Base-by-base conservation (phyloP, 2,888 invertebrate species). In the Drosophila parthenogenetica region DNA sequence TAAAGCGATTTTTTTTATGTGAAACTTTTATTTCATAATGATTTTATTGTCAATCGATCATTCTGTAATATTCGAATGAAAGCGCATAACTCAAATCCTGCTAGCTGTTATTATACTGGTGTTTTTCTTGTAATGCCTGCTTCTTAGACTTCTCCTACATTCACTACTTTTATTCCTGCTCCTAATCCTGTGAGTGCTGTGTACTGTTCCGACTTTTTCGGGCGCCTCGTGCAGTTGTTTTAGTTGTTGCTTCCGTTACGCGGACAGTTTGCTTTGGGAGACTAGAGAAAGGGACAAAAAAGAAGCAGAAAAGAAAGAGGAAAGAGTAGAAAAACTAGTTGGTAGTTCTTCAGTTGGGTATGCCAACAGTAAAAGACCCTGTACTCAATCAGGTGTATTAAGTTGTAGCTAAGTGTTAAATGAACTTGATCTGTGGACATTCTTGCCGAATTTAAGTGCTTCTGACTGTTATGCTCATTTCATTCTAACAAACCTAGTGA, bases 221-320 rank as follows among this genome's bases (percentile, higher is more conserved):
- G 48, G 58, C 58, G 61, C 48, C 45, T 37, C 45, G 53, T 72
- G 87, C 81, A 76, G 85, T 82, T 82, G 85, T 87, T 87, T 82
- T 82, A 87, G 74, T 76, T 84, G 69, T 65, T 68, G 81, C 73
- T 87, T 82, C 82, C 85, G 85, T 87, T 87, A 87, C 87, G 81
- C 82, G 87, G 85, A 84, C 82, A 84, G 82, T 87, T 82, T 87
- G 81, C 79, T 84, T 75, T 81, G 69, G 35, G 8, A 3, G 13
- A 11, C 3, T 5, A 35, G 3, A 0, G 25, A 16, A 13, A 19
- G 35, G n/a, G 42, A 40, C 5, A 5, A 22, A 22, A 11, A 29
- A 45, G 16, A 53, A 29, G 22, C 14, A 55, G 53, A 39, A 63
- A 48, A 35, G 32, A 5, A 29, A 2, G 29, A 29, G 29, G 8